These are phyloP conservation scores for Camptogramma bilineatum DNA, from an alignment of 2,888 invertebrate genomes.

Conservation along the genomic window DNA sequence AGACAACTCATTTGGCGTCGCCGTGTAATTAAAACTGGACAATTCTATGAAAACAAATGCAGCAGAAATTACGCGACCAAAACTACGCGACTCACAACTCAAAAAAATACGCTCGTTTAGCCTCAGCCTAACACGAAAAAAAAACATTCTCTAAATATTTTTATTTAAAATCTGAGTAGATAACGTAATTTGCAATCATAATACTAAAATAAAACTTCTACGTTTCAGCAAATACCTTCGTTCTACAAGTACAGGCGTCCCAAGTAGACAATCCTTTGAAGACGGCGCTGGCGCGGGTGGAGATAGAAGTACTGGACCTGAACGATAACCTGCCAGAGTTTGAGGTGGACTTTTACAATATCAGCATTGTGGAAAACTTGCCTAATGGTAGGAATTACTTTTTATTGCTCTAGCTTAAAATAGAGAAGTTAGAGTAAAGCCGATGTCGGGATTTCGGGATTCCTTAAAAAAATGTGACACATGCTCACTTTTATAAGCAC, in stretches of 20 bases:
- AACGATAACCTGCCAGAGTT: constrained; percentile 95
- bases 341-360: constrained; percentile 95
- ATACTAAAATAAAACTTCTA: neutral
- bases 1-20: too few relatives aligned
- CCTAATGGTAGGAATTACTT: constrained; percentile 87
- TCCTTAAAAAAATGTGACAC: too few relatives aligned
- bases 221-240: constrained; percentile 88
- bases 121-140: too few relatives aligned
- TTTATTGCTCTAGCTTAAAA: neutral
- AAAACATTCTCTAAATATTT: too few relatives aligned
- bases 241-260: constrained; percentile 91
- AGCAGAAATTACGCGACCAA: too few relatives aligned
- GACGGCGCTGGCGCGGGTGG: constrained; percentile 89
- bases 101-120: too few relatives aligned
- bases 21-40: too few relatives aligned
- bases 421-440: too few relatives aligned
- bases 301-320: constrained; percentile 90
- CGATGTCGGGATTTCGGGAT: too few relatives aligned
- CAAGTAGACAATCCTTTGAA: constrained; percentile 92
- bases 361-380: constrained; percentile 96
- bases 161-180: neutral
- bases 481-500: too few relatives aligned
- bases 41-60: too few relatives aligned
- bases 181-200: neutral
- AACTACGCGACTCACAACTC: too few relatives aligned